Conservation (phyloP, 2,888 invertebrate species). For the Rotaria macrura region DNA sequence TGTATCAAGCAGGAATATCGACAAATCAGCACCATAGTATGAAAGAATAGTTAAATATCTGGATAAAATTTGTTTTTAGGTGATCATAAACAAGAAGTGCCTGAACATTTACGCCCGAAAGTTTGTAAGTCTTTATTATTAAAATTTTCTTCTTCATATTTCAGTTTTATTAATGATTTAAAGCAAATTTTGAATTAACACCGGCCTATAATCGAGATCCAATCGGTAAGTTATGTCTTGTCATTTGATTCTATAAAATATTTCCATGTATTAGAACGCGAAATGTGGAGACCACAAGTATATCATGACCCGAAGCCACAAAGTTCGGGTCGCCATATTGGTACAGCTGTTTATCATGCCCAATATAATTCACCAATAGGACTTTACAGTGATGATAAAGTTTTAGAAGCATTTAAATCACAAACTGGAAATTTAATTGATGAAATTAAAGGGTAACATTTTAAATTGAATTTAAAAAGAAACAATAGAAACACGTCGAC, state of each 20-base stretch:
- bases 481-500: neutral
- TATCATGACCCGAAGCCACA: neutral
- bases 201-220: neutral
- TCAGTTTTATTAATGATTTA: neutral
- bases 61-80: neutral
- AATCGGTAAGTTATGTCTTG: neutral
- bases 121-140: neutral
- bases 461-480: neutral
- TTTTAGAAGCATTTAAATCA: slow-evolving; percentile 30
- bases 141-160: neutral
- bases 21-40: neutral
- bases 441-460: neutral
- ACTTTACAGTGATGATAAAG: slow-evolving; percentile 31
- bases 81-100: slow-evolving; percentile 1
- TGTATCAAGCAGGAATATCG: slow-evolving; percentile 12
- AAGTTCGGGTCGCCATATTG: neutral
- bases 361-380: slow-evolving; percentile 33
- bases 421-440: slow-evolving; percentile 25
- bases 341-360: slow-evolving; percentile 30
- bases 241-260: neutral
- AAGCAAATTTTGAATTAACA: neutral
- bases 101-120: neutral
- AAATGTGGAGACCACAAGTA: neutral
- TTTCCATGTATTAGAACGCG: neutral
- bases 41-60: neutral